Conservation (phyloP, 2,113 vertebrate genomes). For the Dipodomys stephensi region DNA sequence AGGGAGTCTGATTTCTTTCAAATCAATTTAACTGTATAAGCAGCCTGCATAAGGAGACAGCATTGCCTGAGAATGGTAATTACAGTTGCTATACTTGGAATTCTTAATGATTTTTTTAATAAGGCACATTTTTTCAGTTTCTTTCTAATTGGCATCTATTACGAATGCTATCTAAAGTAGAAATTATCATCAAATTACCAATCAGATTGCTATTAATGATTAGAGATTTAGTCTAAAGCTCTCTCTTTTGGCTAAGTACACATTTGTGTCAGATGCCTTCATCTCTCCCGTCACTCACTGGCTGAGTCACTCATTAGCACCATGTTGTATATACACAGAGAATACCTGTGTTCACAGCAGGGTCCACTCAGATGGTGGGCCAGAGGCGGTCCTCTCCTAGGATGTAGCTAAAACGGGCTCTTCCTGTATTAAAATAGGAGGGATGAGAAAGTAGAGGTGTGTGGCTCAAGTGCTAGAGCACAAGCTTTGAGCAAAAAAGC, state of each 20-base stretch:
- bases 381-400: slow-evolving; percentile 31
- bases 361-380: slow-evolving; percentile 23
- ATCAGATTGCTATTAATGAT: slow-evolving; percentile 41
- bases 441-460: background rate
- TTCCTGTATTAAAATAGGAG: slow-evolving; percentile 39
- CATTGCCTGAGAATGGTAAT: slow-evolving; percentile 1
- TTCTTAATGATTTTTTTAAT: slow-evolving; percentile 31
- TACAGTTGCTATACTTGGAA: slow-evolving; percentile 28
- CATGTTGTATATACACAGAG: background rate
- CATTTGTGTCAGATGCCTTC: background rate
- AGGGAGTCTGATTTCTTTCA: slow-evolving; percentile 12
- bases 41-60: background rate
- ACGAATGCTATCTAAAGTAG: slow-evolving; percentile 41
- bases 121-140: slow-evolving; percentile 52
- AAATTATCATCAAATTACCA: slow-evolving; percentile 58
- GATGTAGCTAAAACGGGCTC: slow-evolving; percentile 28
- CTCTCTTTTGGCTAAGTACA: slow-evolving; percentile 2
- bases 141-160: slow-evolving; percentile 41
- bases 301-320: background rate
- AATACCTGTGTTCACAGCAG: background rate
- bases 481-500: too few relatives aligned
- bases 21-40: background rate
- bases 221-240: slow-evolving; percentile 27
- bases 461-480: too few relatives aligned
- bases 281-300: background rate